A percentile compares a stretch with the other conserved stretches of the same genome.
Conservation (phyloP, 2,113 vertebrate species). For the Oreotrochilus melanogaster region DNA sequence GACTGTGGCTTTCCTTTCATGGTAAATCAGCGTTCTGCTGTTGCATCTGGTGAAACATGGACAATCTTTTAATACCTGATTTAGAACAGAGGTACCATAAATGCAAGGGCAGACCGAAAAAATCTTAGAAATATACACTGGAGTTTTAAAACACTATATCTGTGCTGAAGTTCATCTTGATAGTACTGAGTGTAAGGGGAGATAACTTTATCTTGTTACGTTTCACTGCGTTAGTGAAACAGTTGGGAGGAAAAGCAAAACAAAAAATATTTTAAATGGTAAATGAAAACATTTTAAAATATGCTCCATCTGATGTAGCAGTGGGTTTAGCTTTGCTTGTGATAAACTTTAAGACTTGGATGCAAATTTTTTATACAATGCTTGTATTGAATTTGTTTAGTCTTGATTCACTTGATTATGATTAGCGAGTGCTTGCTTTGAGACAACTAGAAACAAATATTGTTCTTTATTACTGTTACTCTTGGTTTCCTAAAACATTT, state of each 20-base stretch:
- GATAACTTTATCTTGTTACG: background rate
- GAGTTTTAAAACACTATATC: accelerated
- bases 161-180: background rate
- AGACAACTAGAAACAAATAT: background rate
- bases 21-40: background rate
- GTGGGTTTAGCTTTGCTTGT: background rate
- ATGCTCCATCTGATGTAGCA: background rate
- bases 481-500: background rate
- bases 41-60: background rate
- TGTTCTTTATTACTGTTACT: background rate
- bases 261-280: background rate
- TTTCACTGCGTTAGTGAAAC: background rate
- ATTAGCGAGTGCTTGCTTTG: background rate
- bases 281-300: background rate
- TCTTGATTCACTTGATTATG: background rate
- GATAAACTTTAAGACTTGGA: background rate
- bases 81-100: background rate
- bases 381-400: background rate
- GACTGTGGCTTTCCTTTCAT: background rate
- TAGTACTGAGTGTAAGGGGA: background rate
- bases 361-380: background rate
- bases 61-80: background rate
- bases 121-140: background rate
- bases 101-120: background rate
- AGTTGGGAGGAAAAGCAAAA: background rate